Evolutionary conservation across 1,140 invertebrate genomes (phyloP), one percentile per base, ranked within the genome.

Genomic region (Cyrtorhinus lividipennis): DNA sequence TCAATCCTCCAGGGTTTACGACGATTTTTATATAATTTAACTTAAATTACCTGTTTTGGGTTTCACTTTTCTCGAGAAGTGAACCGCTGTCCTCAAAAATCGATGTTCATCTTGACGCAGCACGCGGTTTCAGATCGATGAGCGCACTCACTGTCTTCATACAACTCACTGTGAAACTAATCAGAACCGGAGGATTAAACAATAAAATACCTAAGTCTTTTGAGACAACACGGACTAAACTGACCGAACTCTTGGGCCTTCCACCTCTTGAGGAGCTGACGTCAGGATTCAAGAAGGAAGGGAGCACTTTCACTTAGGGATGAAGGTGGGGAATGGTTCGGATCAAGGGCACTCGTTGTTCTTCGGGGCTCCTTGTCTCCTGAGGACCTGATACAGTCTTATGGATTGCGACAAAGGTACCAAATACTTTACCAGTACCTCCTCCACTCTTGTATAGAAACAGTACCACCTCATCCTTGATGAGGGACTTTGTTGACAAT

Each of bases 311-410:
- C 48, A 53, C 48, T 53, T 53, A 12, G 20, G 48, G 48, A 53
- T 53, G 48, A 8, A 53, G 48, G 48, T 13, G 48, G 20, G 20
- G 48, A 20, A 53, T 5, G 10, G 3, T 5, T 10, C 48, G 48
- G 48, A 53, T 53, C 48, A 53, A 53, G 48, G 48, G 48, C 48
- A 20, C n/a, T 44, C n/a, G n/a, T n/a, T n/a, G n/a, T n/a, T n/a
- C n/a, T n/a, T n/a, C n/a, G n/a, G n/a, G n/a, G n/a, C n/a, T 38
- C 30, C 15, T 38, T 38, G 30, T 38, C 30, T 38, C 15, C 30
- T 38, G 15, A 8, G 30, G 30, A n/a, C n/a, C n/a, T n/a, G n/a
- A n/a, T n/a, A n/a, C n/a, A n/a, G n/a, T n/a, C n/a, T n/a, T n/a
- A n/a, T n/a, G n/a, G n/a, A n/a, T n/a, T n/a, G n/a, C n/a, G n/a